A percentile compares a stretch with the other conserved stretches of the same genome.
Evolutionary conservation across 1,140 invertebrate species (phyloP).

Genomic region (Ips nitidus): DNA sequence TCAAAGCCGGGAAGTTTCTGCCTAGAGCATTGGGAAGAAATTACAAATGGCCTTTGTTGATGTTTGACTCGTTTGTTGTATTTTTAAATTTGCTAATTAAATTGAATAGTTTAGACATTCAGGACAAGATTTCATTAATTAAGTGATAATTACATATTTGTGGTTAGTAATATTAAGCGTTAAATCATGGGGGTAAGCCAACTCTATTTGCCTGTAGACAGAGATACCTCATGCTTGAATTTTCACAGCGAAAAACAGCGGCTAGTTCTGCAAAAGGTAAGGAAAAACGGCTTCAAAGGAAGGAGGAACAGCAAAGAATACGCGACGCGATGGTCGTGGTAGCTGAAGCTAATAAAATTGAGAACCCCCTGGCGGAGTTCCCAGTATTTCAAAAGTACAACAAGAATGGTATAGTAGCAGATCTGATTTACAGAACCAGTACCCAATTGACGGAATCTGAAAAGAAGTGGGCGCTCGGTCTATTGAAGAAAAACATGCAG

Average conservation of each 20-base stretch:
- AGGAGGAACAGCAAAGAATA: constrained; percentile 53
- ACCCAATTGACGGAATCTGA: constrained; percentile 41
- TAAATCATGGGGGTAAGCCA: constrained; percentile 11
- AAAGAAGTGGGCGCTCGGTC: constrained; percentile 58
- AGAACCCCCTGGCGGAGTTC: constrained; percentile 53
- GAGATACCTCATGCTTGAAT: neutral
- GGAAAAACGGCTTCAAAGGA: constrained; percentile 52
- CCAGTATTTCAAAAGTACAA: constrained; percentile 51
- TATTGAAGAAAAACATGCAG: constrained; percentile 65
- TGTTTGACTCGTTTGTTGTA: neutral
- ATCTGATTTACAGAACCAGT: constrained; percentile 45
- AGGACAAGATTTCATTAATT: neutral
- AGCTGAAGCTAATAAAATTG: constrained; percentile 51
- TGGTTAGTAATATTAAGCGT: neutral
- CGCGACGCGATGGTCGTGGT: constrained; percentile 48
- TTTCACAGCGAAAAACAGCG: constrained; percentile 38
- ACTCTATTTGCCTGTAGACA: neutral
- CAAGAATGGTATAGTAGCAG: constrained; percentile 50
- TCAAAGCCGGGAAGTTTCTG: neutral
- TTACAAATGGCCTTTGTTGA: neutral
- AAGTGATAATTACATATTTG: neutral
- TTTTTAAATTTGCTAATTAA: neutral
- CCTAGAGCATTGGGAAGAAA: too few relatives aligned
- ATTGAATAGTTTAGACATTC: neutral
- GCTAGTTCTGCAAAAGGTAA: constrained; percentile 49